phyloP scores from a whole-genome alignment of 2,113 vertebrate genomes.

The Hydropotes inermis region DNA sequence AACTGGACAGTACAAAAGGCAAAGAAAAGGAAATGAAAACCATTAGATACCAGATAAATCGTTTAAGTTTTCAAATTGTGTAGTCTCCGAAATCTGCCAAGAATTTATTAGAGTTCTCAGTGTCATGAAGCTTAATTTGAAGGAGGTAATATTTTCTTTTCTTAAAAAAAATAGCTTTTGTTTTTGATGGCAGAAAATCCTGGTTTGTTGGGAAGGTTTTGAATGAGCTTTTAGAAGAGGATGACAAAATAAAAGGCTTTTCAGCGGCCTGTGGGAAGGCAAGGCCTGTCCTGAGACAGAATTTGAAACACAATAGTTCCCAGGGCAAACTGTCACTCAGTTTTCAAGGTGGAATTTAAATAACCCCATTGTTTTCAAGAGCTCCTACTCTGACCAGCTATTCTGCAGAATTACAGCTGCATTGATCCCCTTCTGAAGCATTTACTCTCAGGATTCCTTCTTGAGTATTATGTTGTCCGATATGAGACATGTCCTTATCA shows the following conservation, averaged over 20 bases:
- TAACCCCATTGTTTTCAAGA: conserved; percentile 79
- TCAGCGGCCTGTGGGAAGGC: conserved; percentile 68
- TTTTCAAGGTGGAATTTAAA: conserved; percentile 81
- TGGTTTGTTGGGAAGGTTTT: conserved; percentile 47
- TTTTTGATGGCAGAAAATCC: conserved; percentile 53
- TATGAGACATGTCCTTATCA: conserved; percentile 71
- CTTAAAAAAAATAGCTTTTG: conserved; percentile 24
- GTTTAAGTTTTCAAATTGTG: not conserved
- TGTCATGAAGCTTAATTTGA: not conserved
- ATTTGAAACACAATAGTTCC: conserved; percentile 79
- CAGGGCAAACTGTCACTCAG: conserved; percentile 77
- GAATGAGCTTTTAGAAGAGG: conserved; percentile 42
- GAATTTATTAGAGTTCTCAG: not conserved
- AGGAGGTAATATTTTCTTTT: conserved; percentile 45
- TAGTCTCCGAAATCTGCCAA: not conserved
- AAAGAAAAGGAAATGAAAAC: not conserved
- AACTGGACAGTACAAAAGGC: not conserved
- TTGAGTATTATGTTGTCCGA: conserved; percentile 72
- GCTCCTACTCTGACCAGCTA: conserved; percentile 45
- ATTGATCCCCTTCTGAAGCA: conserved; percentile 78
- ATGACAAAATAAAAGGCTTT: conserved; percentile 55
- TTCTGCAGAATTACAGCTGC: conserved; percentile 76
- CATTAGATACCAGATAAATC: not conserved
- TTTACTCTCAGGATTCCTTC: conserved; percentile 77
- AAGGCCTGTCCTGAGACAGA: conserved; percentile 70